Conservation (phyloP, 2,888 invertebrate species). For the Stenichneumon culpator region DNA sequence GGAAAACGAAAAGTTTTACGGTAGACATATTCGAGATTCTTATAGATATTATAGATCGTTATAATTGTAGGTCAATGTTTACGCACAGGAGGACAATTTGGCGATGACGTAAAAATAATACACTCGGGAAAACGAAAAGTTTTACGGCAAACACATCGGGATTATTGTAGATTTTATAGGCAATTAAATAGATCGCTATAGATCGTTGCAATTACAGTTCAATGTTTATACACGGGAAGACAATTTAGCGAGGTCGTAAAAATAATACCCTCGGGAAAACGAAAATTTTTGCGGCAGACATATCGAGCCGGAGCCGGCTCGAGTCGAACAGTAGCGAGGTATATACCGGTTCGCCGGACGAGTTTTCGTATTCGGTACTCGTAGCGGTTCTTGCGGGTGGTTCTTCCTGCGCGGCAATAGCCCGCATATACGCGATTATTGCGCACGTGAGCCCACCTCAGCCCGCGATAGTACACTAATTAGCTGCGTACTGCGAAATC, state of each 20-base stretch:
- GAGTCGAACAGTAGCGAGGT: not conserved
- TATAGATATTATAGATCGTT: not conserved
- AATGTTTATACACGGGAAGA: not conserved
- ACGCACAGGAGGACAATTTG: not conserved
- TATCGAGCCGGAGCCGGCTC: not conserved
- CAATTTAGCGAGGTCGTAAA: not conserved
- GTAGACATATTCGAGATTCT: not conserved
- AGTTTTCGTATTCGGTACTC: conserved; percentile 40
- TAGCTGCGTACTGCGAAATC: not conserved
- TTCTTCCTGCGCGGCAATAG: conserved; percentile 2
- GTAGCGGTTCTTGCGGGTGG: conserved; percentile 34
- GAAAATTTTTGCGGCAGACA: not conserved
- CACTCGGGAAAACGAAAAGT: not conserved
- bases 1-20: not conserved
- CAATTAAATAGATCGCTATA: too few relatives aligned
- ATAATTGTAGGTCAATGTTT: not conserved
- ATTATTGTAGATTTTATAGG: too few relatives aligned
- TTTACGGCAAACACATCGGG: not conserved
- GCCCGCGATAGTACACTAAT: not conserved
- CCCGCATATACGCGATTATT: conserved; percentile 16
- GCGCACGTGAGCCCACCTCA: conserved; percentile 1
- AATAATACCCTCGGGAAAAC: not conserved
- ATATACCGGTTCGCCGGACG: conserved; percentile 28
- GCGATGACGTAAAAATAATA: not conserved
- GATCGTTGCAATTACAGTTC: not conserved